Base-by-base conservation (phyloP, 2,888 invertebrate species). In the Anagyrus pseudococci region DNA sequence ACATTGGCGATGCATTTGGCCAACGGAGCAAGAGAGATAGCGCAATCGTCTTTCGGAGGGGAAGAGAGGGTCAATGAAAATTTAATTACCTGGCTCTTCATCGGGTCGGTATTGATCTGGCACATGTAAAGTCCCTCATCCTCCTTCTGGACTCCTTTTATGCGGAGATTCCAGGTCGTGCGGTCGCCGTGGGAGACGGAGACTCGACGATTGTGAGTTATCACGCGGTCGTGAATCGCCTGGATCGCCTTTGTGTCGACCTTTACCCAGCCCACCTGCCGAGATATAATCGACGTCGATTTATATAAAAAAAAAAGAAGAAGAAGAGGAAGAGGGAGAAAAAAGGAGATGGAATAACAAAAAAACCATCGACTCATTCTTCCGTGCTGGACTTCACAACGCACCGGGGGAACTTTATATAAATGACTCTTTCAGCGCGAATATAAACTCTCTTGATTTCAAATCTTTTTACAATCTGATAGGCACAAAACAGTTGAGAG, bases 81-180 rank as follows among this genome's bases (percentile, higher is more conserved):
- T n/a, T n/a, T n/a, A n/a, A n/a, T 82, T 83, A 95, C 92, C 89
- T 94, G 95, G 81, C 92, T 93, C 82, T 92, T 92, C 95, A 95
- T 95, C 0, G 95, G 96, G 82, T 94, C 93, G 20, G 95, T 95
- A 84, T 96, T 96, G 75, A 96, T 89, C 83, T 96, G 95, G 82
- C 95, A 96, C 94, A 94, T 94, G 83, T 95, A 96, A 72, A 90
- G 88, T 29, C 96, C 96, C 52, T 89, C 87, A 81, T 96, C 96
- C 76, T 94, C 93, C 77, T 92, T 92, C 74, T 92, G 91, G 2
- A 92, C 90, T 72, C 90, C 89, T 75, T 89, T 90, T 77, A 96
- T 93, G 81, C 93, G 93, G 67, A 96, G 85, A 83, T 93, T 93
- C 96, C 96, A 96, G 74, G 90, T 91, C 68, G 89, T 86, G 81